These are phyloP conservation scores for Sesamia nonagrioides DNA, from an alignment of 1,140 invertebrate species.

Conservation along the genomic window DNA sequence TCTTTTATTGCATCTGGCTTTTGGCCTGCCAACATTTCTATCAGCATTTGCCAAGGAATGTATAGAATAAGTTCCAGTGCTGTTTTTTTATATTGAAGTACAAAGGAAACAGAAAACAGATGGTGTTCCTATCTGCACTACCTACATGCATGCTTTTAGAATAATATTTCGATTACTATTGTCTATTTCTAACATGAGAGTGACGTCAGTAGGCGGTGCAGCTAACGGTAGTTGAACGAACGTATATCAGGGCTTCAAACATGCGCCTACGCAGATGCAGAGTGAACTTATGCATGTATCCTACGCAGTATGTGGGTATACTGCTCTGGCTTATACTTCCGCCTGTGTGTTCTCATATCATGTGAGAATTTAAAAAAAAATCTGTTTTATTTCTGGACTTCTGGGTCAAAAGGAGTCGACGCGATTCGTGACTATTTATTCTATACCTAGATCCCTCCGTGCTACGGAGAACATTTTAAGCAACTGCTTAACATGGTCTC, in stretches of 20 bases:
- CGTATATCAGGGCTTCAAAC: background rate
- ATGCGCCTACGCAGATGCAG: background rate
- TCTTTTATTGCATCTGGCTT: too few relatives aligned
- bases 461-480: too few relatives aligned
- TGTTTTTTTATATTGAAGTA: background rate
- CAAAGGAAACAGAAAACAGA: constrained; percentile 1
- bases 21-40: too few relatives aligned
- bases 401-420: too few relatives aligned
- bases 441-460: too few relatives aligned
- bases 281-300: background rate
- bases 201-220: background rate
- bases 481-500: too few relatives aligned
- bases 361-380: too few relatives aligned
- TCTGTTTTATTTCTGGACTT: too few relatives aligned
- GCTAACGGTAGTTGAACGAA: background rate
- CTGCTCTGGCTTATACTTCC: too few relatives aligned
- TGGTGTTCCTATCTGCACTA: background rate
- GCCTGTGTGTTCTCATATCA: too few relatives aligned
- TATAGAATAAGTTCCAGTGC: background rate
- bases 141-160: background rate
- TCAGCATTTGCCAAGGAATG: background rate
- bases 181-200: background rate
- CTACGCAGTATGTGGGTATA: background rate
- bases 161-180: constrained; percentile 10
- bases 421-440: too few relatives aligned